A percentile compares a stretch with the other conserved stretches of the same genome.
Evolutionary conservation across 2,888 invertebrate species (phyloP).

Genomic region (Dilophus febrilis): DNA sequence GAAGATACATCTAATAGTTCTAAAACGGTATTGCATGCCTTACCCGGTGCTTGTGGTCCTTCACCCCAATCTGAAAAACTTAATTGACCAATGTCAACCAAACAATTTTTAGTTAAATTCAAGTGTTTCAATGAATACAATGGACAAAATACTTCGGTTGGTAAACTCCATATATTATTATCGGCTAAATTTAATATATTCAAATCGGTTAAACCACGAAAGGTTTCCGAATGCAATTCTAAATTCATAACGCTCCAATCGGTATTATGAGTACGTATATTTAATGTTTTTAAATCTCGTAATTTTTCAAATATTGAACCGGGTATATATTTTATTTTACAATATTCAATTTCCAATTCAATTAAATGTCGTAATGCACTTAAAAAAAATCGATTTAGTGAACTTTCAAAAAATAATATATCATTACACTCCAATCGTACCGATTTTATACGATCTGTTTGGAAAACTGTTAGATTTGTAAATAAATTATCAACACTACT

Average conservation of each 20-base stretch:
- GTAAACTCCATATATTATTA: constrained; percentile 61
- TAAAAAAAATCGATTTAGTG: constrained; percentile 32
- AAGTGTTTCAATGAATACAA: constrained; percentile 47
- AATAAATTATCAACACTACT: constrained; percentile 49
- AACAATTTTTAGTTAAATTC: constrained; percentile 58
- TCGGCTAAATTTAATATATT: constrained; percentile 52
- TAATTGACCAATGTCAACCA: constrained; percentile 59
- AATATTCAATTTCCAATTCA: constrained; percentile 61
- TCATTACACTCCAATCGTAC: constrained; percentile 57
- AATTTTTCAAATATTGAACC: constrained; percentile 50
- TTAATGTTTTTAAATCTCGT: constrained; percentile 45
- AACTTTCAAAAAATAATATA: constrained; percentile 55
- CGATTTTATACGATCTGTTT: constrained; percentile 49
- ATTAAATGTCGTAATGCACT: constrained; percentile 51
- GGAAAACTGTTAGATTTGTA: constrained; percentile 48
- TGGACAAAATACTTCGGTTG: constrained; percentile 54
- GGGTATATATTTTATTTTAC: constrained; percentile 59
- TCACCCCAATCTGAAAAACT: constrained; percentile 58
- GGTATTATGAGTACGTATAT: constrained; percentile 56
- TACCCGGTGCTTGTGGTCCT: constrained; percentile 43
- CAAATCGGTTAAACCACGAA: constrained; percentile 49
- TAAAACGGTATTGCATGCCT: constrained; percentile 50
- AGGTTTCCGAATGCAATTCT: constrained; percentile 54
- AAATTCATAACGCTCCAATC: constrained; percentile 67
- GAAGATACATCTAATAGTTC: constrained; percentile 54